phyloP scores from a whole-genome alignment of 2,888 invertebrate species.

The Ennomos quercinarius region DNA sequence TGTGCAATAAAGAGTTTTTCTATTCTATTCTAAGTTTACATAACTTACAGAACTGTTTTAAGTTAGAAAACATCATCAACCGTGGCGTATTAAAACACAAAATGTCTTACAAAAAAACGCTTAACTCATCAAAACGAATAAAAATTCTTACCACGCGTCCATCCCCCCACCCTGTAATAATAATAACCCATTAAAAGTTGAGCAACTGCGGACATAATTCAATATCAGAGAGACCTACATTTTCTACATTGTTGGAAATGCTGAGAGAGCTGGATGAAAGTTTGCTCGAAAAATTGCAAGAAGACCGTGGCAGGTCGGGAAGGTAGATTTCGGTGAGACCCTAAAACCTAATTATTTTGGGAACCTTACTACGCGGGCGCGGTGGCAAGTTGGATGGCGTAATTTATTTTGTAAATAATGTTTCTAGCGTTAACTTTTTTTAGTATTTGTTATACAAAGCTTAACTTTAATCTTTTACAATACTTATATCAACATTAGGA shows the following conservation, averaged over 20 bases:
- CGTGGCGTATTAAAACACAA: background rate
- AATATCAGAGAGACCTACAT: slow-evolving; percentile 36
- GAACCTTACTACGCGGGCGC: too few species aligned
- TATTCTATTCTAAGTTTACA: too few species aligned
- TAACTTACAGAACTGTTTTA: too few species aligned
- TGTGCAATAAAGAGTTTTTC: too few species aligned
- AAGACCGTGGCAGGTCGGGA: background rate
- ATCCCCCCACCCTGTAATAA: slow-evolving; percentile 25
- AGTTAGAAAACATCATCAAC: too few species aligned
- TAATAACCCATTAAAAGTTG: slow-evolving; percentile 43
- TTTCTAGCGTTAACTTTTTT: too few species aligned
- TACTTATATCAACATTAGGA: too few species aligned
- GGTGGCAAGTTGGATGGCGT: too few species aligned
- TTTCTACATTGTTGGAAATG: slow-evolving; percentile 37
- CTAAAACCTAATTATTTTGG: too few species aligned
- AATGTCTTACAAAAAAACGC: background rate
- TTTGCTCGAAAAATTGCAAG: slow-evolving; percentile 36
- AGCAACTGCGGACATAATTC: slow-evolving; percentile 34
- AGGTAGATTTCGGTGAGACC: slow-evolving; percentile 3
- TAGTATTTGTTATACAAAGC: too few species aligned
- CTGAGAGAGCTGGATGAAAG: slow-evolving; percentile 26
- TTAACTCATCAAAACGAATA: background rate
- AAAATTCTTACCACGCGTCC: slow-evolving; percentile 4
- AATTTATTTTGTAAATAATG: too few species aligned
- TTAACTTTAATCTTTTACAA: too few species aligned